These are phyloP conservation scores for Coregonus suidteri DNA, from an alignment of 2,797 vertebrate genomes.

Conservation along the genomic window DNA sequence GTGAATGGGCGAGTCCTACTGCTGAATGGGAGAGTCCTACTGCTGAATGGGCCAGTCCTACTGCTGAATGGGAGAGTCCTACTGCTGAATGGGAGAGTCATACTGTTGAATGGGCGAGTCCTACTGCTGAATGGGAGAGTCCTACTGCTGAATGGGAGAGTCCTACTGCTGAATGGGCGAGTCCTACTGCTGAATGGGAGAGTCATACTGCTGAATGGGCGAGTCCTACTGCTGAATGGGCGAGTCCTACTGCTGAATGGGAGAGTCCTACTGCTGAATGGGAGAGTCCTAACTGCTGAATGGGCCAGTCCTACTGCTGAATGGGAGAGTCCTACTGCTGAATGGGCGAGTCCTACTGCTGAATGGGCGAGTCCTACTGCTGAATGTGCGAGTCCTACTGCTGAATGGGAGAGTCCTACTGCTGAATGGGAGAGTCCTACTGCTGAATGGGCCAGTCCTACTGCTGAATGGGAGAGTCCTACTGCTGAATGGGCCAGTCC, in stretches of 20 bases:
- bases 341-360: constrained; percentile 19
- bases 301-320: constrained; percentile 15
- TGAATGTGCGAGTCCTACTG: constrained; percentile 27
- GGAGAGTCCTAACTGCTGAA: constrained; percentile 53
- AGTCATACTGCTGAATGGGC: constrained; percentile 38
- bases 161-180: constrained; percentile 48
- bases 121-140: constrained; percentile 46
- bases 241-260: no score
- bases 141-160: constrained; percentile 41
- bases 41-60: constrained; percentile 46
- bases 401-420: no score
- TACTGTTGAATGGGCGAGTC: constrained; percentile 43
- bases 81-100: no score
- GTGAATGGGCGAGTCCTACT: constrained; percentile 49
- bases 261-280: constrained; percentile 30
- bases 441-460: constrained; percentile 43
- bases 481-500: constrained; percentile 44
- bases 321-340: constrained; percentile 53
- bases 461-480: constrained; percentile 45
- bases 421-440: constrained; percentile 46
- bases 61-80: constrained; percentile 43
- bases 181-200: no score
- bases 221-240: constrained; percentile 51
- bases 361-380: constrained; percentile 55
- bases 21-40: constrained; percentile 39